Percentiles rank a stretch among this genome's conserved stretches.
Evolutionary conservation across 2,888 invertebrate genomes (phyloP).

Genomic region (Nemotelus pantherinus): DNA sequence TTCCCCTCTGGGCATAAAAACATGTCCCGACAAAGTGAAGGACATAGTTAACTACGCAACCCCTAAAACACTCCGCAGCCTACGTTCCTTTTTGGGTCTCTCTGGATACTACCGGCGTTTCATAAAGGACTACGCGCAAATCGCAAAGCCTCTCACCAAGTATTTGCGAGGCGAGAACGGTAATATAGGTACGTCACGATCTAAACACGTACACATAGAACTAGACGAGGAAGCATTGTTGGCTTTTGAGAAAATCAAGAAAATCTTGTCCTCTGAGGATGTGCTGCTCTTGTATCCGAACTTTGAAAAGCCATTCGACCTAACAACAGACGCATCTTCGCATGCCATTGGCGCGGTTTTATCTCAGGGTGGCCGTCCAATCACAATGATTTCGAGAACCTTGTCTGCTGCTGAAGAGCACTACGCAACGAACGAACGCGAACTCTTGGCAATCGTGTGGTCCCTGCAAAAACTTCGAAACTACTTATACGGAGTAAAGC

Average conservation of each 20-base stretch:
- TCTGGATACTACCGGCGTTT: too few relatives aligned
- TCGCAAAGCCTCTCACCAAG: background rate
- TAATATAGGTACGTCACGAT: background rate
- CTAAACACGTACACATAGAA: background rate
- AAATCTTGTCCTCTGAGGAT: background rate
- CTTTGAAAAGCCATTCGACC: too few relatives aligned
- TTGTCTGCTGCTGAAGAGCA: too few relatives aligned
- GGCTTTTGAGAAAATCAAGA: background rate
- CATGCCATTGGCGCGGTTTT: too few relatives aligned
- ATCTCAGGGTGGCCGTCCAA: too few relatives aligned
- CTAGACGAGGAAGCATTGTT: background rate
- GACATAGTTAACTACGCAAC: background rate
- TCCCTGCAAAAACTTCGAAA: too few relatives aligned
- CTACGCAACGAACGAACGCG: too few relatives aligned
- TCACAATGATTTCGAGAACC: too few relatives aligned
- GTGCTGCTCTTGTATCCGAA: too few relatives aligned
- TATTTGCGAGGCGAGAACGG: background rate
- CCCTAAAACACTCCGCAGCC: background rate
- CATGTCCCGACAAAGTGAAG: background rate
- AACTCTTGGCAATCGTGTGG: too few relatives aligned
- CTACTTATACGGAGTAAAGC: too few relatives aligned
- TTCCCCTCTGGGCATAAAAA: background rate
- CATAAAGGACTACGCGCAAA: background rate
- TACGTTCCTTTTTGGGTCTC: background rate
- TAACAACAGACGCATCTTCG: too few relatives aligned